phyloP scores from a whole-genome alignment of 2,113 vertebrate genomes.

The Charina bottae region DNA sequence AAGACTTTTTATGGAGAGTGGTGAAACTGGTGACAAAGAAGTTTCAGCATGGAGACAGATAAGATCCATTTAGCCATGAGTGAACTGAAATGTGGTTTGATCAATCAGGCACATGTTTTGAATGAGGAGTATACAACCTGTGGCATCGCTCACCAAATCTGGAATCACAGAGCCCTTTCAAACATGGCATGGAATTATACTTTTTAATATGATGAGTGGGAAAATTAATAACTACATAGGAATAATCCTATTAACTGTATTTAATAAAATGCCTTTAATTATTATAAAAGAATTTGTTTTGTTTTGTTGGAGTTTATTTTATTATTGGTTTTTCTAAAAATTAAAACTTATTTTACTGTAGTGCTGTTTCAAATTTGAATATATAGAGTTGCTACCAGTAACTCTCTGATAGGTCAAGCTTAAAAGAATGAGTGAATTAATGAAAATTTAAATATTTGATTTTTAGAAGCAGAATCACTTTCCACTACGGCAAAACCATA shows the following conservation, averaged over 20 bases:
- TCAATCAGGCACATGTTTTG: background rate
- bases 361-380: background rate
- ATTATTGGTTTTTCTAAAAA: background rate
- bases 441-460: background rate
- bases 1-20: background rate
- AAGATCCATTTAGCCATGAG: background rate
- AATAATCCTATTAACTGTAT: background rate
- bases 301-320: background rate
- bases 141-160: background rate
- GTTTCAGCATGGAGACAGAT: background rate
- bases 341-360: background rate
- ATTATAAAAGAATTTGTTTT: background rate
- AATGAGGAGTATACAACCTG: background rate
- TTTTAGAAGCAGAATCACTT: background rate
- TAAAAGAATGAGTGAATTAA: background rate
- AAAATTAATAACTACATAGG: background rate
- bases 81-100: background rate
- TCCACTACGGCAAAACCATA: background rate
- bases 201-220: background rate
- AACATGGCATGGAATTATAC: background rate
- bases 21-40: background rate
- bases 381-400: background rate
- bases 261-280: background rate
- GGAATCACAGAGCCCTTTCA: background rate
- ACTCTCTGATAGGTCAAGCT: background rate